These are phyloP conservation scores for Aphrocallistes beatrix DNA, from an alignment of 37 sponge, comb jelly and placozoan genomes.

Conservation along the genomic window DNA sequence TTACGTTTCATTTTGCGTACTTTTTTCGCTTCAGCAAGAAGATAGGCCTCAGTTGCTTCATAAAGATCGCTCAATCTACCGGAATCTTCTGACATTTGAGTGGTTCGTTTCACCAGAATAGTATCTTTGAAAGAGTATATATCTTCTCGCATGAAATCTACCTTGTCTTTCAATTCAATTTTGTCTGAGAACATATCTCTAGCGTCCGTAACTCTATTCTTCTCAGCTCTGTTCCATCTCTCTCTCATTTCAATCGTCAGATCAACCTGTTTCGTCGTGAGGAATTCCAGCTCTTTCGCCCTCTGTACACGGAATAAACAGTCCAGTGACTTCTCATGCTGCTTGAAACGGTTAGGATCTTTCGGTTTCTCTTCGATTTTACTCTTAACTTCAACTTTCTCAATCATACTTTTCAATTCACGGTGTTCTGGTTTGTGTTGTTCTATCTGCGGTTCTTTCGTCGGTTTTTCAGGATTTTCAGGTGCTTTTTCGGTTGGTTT, in stretches of 20 bases:
- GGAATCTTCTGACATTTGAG: too few species aligned
- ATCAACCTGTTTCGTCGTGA: neutral
- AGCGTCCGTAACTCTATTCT: neutral
- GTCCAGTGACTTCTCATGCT: neutral
- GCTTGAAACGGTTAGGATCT: neutral
- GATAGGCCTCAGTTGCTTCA: too few species aligned
- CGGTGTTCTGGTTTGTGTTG: neutral
- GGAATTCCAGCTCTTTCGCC: neutral
- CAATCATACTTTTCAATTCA: neutral
- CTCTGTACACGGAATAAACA: neutral
- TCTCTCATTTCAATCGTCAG: neutral
- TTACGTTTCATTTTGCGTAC: too few species aligned
- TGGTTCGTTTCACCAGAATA: neutral
- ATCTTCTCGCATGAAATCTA: neutral
- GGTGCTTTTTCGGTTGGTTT: neutral
- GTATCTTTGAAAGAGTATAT: neutral
- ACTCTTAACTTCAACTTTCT: neutral
- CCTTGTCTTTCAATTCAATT: neutral
- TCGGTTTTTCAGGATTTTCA: neutral
- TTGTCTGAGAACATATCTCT: neutral
- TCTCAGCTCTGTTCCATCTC: neutral
- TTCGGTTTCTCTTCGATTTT: neutral
- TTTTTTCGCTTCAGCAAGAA: too few species aligned
- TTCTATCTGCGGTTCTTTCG: neutral
- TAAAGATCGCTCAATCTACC: too few species aligned